A percentile compares a stretch with the other conserved stretches of the same genome.
phyloP scores from a whole-genome alignment of 2,113 vertebrate genomes.

The Callocephalon fimbriatum region DNA sequence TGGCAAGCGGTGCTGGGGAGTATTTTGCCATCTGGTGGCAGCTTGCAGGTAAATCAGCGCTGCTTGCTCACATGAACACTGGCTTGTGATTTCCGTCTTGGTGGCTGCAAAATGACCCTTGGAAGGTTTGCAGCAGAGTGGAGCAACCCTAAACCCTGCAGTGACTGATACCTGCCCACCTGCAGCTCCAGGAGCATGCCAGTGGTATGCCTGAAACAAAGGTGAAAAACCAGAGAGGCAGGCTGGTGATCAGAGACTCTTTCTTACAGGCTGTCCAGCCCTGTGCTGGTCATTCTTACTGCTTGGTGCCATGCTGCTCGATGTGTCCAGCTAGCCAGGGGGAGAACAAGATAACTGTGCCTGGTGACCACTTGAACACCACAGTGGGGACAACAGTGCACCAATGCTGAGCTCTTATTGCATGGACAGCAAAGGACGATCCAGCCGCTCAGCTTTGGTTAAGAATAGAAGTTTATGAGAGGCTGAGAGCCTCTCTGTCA shows the following conservation, averaged over 20 bases:
- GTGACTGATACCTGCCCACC: accelerated
- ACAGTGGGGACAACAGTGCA: accelerated
- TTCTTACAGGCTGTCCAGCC: accelerated
- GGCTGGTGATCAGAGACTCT: background rate
- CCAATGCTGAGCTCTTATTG: background rate
- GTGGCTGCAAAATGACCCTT: background rate
- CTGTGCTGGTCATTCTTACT: accelerated
- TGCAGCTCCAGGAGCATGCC: background rate
- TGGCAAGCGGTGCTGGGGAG: background rate
- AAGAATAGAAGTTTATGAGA: background rate
- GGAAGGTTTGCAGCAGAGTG: background rate
- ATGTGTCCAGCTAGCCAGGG: background rate
- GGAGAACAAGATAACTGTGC: background rate
- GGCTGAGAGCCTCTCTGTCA: background rate
- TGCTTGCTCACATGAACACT: accelerated
- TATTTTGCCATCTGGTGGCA: slow-evolving; percentile 27
- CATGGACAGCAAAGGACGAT: accelerated
- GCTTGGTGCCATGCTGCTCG: background rate
- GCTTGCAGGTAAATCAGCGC: background rate
- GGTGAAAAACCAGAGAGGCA: background rate
- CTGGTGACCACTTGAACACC: accelerated
- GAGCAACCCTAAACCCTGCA: background rate
- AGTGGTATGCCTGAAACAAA: background rate
- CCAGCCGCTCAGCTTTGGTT: background rate
- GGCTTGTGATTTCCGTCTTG: accelerated